phyloP scores from a whole-genome alignment of 2,888 invertebrate genomes.

The Mesorhabditis belari region DNA sequence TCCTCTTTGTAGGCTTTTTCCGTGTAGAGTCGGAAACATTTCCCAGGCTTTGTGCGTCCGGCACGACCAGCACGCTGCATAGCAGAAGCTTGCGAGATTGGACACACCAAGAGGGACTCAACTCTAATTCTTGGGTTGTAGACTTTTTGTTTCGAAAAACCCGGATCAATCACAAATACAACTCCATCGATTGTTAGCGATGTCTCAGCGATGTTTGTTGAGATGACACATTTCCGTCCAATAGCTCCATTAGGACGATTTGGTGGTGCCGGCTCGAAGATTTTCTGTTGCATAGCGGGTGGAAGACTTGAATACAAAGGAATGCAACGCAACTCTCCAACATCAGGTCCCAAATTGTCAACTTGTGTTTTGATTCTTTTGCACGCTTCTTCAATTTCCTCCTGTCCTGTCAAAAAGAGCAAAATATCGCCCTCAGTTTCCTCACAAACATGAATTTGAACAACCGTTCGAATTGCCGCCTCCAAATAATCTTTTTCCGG shows the following conservation, averaged over 20 bases:
- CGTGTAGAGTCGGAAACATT: constrained; percentile 83
- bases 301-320: constrained; percentile 95
- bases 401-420: constrained; percentile 75
- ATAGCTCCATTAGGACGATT: constrained; percentile 78
- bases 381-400: constrained; percentile 96
- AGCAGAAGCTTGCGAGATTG: constrained; percentile 95
- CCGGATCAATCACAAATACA: constrained; percentile 97
- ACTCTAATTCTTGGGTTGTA: constrained; percentile 83
- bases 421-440: constrained; percentile 73
- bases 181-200: constrained; percentile 97
- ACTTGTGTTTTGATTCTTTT: constrained; percentile 89
- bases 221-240: constrained; percentile 69
- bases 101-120: constrained; percentile 90
- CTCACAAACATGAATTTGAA: constrained; percentile 81
- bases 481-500: constrained; percentile 94
- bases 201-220: constrained; percentile 97
- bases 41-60: constrained; percentile 85
- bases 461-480: constrained; percentile 92
- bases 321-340: constrained; percentile 93
- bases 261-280: constrained; percentile 91
- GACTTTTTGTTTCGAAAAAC: constrained; percentile 96
- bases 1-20: constrained; percentile 86
- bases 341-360: constrained; percentile 74
- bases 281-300: constrained; percentile 76
- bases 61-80: constrained; percentile 96